phyloP scores from a whole-genome alignment of 2,888 invertebrate species.

The Tetragonula carbonaria region DNA sequence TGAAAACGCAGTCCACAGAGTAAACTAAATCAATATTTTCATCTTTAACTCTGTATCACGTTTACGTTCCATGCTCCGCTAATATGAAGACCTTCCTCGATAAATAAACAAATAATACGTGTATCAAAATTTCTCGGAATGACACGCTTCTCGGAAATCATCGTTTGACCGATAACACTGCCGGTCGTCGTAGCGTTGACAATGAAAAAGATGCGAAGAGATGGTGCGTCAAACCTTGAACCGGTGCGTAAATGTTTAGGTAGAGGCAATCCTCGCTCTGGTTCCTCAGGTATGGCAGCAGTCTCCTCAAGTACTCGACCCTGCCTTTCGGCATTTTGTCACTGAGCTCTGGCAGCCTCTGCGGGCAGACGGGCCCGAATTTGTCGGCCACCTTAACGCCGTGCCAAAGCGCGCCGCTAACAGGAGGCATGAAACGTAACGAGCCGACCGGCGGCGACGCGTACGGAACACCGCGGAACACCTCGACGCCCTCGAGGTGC shows the following conservation, averaged over 20 bases:
- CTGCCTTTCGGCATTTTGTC: slow-evolving; percentile 96
- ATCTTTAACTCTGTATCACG: too few relatives aligned
- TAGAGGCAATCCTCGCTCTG: slow-evolving; percentile 99
- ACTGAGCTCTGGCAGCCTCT: slow-evolving; percentile 93
- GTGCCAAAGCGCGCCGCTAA: slow-evolving; percentile 96
- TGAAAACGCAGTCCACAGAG: too few relatives aligned
- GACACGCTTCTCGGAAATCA: too few relatives aligned
- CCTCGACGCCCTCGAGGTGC: slow-evolving; percentile 94
- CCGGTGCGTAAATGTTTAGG: slow-evolving; percentile 98
- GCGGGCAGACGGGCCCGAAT: slow-evolving; percentile 96
- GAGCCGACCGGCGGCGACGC: slow-evolving; percentile 96
- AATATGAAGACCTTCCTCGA: too few relatives aligned
- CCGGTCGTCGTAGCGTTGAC: background rate
- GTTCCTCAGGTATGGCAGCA: slow-evolving; percentile 94
- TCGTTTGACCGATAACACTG: background rate
- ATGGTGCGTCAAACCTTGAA: slow-evolving; percentile 89
- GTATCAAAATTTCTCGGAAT: too few relatives aligned
- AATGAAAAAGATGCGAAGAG: background rate
- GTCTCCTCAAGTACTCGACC: slow-evolving; percentile 93
- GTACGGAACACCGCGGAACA: slow-evolving; percentile 97
- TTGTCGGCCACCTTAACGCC: slow-evolving; percentile 94
- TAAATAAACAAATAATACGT: too few relatives aligned
- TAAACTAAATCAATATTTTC: too few relatives aligned
- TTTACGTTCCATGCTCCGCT: too few relatives aligned
- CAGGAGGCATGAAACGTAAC: slow-evolving; percentile 97